Conservation (phyloP, 2,888 invertebrate species). For the Torymus tubicola region DNA sequence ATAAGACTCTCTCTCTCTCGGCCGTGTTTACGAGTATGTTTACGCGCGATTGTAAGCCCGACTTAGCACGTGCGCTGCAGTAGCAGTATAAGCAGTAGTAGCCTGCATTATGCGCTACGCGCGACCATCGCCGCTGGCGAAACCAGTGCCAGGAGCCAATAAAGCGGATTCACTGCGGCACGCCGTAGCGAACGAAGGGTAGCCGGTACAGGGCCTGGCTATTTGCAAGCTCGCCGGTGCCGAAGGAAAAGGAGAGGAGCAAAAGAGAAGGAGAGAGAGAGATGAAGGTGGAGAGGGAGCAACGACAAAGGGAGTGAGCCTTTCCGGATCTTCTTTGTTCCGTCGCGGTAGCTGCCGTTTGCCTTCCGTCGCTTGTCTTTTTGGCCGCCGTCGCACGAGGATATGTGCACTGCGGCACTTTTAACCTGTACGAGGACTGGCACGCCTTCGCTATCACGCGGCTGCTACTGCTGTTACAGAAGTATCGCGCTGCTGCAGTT, state of each 20-base stretch:
- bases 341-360: neutral
- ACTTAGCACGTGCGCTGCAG: neutral
- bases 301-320: slow-evolving; percentile 27
- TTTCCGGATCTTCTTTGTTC: slow-evolving; percentile 18
- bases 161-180: slow-evolving; percentile 9
- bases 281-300: neutral
- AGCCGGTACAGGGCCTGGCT: neutral
- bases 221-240: slow-evolving; percentile 23
- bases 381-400: neutral
- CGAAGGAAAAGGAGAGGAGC: neutral
- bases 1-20: neutral
- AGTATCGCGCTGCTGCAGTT: no score
- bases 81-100: no score
- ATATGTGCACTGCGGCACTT: neutral
- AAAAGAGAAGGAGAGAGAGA: neutral
- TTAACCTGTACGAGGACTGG: neutral
- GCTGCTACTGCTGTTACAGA: neutral
- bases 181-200: neutral
- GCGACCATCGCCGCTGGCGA: neutral
- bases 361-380: neutral
- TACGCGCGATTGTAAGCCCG: slow-evolving; percentile 12
- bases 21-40: slow-evolving; percentile 24
- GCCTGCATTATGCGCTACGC: neutral
- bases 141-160: slow-evolving; percentile 13
- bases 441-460: neutral